Evolutionary conservation across 2,113 vertebrate genomes (phyloP).

Genomic region (Eira barbara): DNA sequence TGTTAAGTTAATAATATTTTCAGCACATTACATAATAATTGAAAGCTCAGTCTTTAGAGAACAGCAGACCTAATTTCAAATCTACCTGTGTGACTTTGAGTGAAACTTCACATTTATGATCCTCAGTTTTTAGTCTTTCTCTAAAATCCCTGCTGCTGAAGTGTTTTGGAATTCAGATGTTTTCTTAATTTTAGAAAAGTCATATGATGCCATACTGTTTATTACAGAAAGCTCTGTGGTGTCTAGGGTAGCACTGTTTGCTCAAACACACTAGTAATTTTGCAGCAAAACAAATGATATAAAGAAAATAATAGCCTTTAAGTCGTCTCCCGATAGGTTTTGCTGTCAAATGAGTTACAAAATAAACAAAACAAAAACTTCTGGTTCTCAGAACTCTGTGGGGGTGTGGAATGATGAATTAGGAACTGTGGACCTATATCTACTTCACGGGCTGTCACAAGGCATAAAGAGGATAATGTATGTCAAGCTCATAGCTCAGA

Average conservation of each 20-base stretch:
- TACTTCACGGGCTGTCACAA: neutral
- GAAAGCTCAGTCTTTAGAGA: neutral
- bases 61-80: neutral
- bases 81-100: neutral
- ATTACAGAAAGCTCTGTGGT: neutral
- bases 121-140: neutral
- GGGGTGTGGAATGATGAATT: neutral
- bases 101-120: neutral
- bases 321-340: neutral
- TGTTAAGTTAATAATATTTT: neutral
- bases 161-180: neutral
- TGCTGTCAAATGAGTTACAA: neutral
- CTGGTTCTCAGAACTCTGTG: neutral
- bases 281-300: neutral
- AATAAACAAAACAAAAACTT: neutral
- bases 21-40: neutral
- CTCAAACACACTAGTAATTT: neutral
- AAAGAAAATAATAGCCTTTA: neutral
- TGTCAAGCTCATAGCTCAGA: neutral
- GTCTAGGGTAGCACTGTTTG: neutral
- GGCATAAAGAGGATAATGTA: neutral
- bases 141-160: neutral
- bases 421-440: neutral
- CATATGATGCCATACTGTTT: neutral
- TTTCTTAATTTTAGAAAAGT: neutral